phyloP scores from a whole-genome alignment of 2,113 vertebrate genomes.

The Gorilla gorilla region DNA sequence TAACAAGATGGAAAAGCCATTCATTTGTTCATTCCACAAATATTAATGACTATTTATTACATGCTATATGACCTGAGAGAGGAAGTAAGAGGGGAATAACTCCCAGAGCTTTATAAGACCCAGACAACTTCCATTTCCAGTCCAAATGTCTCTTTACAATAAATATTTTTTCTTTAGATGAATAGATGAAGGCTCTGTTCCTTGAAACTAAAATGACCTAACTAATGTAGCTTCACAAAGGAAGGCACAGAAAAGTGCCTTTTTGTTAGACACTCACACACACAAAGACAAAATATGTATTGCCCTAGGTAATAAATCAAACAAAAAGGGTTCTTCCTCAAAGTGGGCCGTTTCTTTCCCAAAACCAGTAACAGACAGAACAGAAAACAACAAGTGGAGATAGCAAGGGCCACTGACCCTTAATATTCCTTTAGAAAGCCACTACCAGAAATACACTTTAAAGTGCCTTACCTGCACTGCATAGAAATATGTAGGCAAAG shows the following conservation, averaged over 20 bases:
- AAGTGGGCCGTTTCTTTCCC: neutral
- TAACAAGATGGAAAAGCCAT: neutral
- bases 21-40: neutral
- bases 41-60: neutral
- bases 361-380: neutral
- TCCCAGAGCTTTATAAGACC: constrained; percentile 2
- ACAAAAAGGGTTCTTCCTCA: constrained; percentile 5
- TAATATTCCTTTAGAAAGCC: constrained; percentile 24
- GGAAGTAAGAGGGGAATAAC: neutral
- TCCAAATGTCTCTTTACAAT: neutral
- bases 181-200: neutral
- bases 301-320: constrained; percentile 28
- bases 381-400: neutral
- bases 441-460: neutral
- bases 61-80: neutral
- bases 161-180: neutral
- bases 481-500: neutral
- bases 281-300: neutral
- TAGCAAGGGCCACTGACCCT: neutral
- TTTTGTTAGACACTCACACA: neutral
- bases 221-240: neutral
- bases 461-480: neutral
- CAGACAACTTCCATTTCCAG: neutral
- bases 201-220: constrained; percentile 45
- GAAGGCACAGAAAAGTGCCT: neutral